Evolutionary conservation across 2,113 vertebrate genomes (phyloP), one percentile per base, ranked within the genome.

Genomic region (Platichthys flesus): DNA sequence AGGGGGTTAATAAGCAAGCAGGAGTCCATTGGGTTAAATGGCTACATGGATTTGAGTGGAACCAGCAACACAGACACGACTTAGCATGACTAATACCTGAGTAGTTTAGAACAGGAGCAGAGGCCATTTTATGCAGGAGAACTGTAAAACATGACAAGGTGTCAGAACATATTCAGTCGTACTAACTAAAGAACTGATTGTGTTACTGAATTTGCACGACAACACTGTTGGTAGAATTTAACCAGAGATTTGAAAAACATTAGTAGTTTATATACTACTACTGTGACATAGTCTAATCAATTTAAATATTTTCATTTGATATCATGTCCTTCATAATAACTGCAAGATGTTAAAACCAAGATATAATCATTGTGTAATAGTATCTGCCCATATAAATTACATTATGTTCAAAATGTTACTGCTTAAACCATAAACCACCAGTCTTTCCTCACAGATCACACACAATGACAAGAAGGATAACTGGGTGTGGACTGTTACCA

Each of bases 101-200:
- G 59, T 89, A 94, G 93, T 94, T 96, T 92, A 98, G 94, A 87
- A 91, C 94, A 81, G 96, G 96, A 72, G 96, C 96, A 68, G 97
- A 98, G 83, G 96, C 94, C 85, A 95, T 96, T 97, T 97, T 97
- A 96, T 94, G 95, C 91, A 95, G 96, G 86, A 96, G 94, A 96
- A 95, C 97, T 98, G 94, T 73, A 97, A 96, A 93, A 88, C 84
- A 94, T 91, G 90, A 90, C 12, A 93, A 58, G 31, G 45, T 85
- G 74, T 71, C 2, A 51, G 84, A 78, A 81, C 7, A 87, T 24
- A 86, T 23, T 52, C 56, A 20, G 13, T 16, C 65, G 9, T 49
- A 21, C 20, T 56, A 3, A 73, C 20, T 16, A 49, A 49, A 23
- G 2, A 70, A 57, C 21, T 42, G 40, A 42, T 42, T 42, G 40